These are phyloP conservation scores for Platysteira castanea DNA, from an alignment of 2,113 vertebrate genomes.

Conservation along the genomic window DNA sequence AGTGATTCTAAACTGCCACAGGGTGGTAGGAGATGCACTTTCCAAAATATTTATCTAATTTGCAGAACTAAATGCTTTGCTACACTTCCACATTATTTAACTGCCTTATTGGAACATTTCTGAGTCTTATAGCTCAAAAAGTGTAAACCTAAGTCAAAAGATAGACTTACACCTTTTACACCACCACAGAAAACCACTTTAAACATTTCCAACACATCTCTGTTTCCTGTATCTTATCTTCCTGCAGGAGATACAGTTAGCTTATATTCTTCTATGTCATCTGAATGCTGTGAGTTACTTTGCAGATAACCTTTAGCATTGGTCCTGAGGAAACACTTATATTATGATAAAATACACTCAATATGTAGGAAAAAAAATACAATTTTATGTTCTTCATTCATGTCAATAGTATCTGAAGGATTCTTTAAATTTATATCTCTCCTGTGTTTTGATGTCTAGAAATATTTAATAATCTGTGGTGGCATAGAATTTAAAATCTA, in stretches of 20 bases:
- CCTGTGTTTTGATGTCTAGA: not conserved
- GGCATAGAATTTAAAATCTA: not conserved
- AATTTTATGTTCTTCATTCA: not conserved
- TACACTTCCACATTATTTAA: constrained; percentile 34
- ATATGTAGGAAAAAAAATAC: not conserved
- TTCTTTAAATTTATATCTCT: not conserved
- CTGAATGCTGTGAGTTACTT: not conserved
- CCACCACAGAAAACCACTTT: not conserved
- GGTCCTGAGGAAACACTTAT: not conserved
- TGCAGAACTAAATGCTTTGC: constrained; percentile 63
- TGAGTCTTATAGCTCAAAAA: not conserved
- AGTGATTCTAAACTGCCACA: constrained; percentile 76
- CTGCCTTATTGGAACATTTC: not conserved
- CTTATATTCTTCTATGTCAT: not conserved
- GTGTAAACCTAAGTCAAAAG: not conserved
- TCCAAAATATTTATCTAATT: constrained; percentile 68
- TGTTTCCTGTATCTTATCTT: no score
- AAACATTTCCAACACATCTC: not conserved
- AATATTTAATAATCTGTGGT: not conserved
- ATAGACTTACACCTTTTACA: not conserved
- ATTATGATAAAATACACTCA: not conserved
- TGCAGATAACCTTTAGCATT: not conserved
- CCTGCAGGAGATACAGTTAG: not conserved
- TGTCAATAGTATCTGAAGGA: not conserved
- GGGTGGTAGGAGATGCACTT: constrained; percentile 77